A percentile compares a stretch with the other conserved stretches of the same genome.
These are phyloP conservation scores for Pasiphila rectangulata DNA, from an alignment of 2,888 invertebrate species.

Conservation along the genomic window DNA sequence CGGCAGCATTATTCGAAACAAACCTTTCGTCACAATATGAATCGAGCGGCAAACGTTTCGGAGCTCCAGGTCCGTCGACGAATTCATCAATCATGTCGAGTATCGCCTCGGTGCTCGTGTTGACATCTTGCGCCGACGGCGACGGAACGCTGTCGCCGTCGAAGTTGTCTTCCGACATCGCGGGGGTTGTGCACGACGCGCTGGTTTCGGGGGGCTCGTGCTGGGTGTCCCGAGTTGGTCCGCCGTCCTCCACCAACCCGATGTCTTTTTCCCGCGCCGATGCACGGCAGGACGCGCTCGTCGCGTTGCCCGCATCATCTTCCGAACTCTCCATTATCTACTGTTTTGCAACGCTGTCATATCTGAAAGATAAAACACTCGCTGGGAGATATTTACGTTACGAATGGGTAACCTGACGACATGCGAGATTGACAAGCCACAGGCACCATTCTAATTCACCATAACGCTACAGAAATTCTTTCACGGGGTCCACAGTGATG, in stretches of 20 bases:
- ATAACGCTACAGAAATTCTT: constrained; percentile 76
- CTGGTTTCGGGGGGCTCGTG: constrained; percentile 59
- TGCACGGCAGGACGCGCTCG: constrained; percentile 76
- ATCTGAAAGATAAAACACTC: constrained; percentile 78
- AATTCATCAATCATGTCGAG: constrained; percentile 78
- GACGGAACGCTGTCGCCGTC: constrained; percentile 74
- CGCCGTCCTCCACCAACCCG: constrained; percentile 65
- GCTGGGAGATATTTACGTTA: constrained; percentile 77
- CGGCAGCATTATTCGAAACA: constrained; percentile 6
- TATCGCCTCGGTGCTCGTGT: constrained; percentile 76
- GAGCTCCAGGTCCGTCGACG: constrained; percentile 71
- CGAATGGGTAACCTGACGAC: constrained; percentile 78
- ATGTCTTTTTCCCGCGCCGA: constrained; percentile 79
- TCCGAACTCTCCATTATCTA: constrained; percentile 81
- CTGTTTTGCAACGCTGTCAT: constrained; percentile 76
- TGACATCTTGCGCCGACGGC: constrained; percentile 71
- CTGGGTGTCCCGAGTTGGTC: constrained; percentile 63
- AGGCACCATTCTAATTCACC: constrained; percentile 81
- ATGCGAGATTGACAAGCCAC: constrained; percentile 78
- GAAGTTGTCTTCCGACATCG: constrained; percentile 72
- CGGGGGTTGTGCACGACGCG: constrained; percentile 58
- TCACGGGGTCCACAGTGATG: constrained; percentile 74
- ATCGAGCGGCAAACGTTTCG: constrained; percentile 55
- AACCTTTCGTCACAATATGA: constrained; percentile 24
- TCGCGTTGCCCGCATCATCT: constrained; percentile 80